Conservation (phyloP, 2,797 vertebrate genomes). For the Argyrosomus regius region DNA sequence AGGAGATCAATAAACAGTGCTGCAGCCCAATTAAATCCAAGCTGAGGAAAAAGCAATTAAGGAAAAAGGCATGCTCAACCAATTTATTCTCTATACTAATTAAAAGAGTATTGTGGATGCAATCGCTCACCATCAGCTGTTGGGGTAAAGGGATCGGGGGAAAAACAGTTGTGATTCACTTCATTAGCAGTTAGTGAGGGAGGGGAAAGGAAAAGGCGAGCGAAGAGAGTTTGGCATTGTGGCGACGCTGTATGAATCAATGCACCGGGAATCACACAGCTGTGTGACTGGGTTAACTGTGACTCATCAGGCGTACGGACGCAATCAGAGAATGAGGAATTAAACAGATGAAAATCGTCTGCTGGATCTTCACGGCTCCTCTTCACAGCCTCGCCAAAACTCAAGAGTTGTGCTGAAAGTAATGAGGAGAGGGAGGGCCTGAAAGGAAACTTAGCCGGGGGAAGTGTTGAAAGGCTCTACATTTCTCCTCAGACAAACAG, state of each 20-base stretch:
- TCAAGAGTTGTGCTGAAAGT: constrained; percentile 60
- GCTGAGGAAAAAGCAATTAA: constrained; percentile 89
- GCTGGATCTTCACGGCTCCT: constrained; percentile 72
- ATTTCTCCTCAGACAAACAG: constrained; percentile 72
- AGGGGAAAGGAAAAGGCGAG: constrained; percentile 57
- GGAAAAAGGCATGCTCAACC: constrained; percentile 88
- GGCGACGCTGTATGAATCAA: constrained; percentile 62
- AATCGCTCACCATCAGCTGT: constrained; percentile 88
- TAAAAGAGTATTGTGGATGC: constrained; percentile 88
- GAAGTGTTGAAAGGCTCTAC: constrained; percentile 53
- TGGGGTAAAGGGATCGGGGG: constrained; percentile 79
- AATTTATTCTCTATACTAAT: constrained; percentile 90
- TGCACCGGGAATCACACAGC: constrained; percentile 71
- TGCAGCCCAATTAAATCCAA: constrained; percentile 87
- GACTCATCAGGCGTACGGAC: constrained; percentile 78
- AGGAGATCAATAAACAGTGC: constrained; percentile 89
- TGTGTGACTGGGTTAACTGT: constrained; percentile 79
- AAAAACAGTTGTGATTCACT: constrained; percentile 82
- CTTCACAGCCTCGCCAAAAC: constrained; percentile 60
- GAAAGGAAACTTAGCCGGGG: constrained; percentile 58
- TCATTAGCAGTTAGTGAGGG: constrained; percentile 79
- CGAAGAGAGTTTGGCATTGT: constrained; percentile 53
- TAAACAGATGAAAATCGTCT: constrained; percentile 76
- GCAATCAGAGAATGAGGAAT: constrained; percentile 75
- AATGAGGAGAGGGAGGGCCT: constrained; percentile 28